Evolutionary conservation across 2,113 vertebrate genomes (phyloP).

Genomic region (Aptenodytes patagonicus): DNA sequence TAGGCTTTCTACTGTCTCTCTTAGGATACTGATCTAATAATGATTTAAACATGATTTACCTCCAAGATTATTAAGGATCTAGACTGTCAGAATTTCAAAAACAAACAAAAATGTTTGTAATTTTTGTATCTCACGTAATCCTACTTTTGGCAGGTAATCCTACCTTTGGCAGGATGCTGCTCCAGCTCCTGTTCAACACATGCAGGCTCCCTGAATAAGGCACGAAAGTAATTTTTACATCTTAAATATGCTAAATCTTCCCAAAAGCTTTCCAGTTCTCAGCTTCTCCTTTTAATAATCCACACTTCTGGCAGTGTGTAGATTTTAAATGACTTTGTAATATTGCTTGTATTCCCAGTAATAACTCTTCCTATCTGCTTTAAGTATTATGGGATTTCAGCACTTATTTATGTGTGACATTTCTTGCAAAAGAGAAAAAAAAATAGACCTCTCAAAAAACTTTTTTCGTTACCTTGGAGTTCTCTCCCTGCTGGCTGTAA

Average conservation of each 20-base stretch:
- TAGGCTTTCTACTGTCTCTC: not conserved
- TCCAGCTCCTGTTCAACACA: not conserved
- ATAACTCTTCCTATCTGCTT: not conserved
- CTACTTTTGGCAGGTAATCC: not conserved
- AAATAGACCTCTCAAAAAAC: not conserved
- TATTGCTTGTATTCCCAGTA: conserved; percentile 11
- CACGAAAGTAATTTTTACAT: conserved; percentile 4
- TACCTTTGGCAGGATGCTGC: not conserved
- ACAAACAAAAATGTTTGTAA: not conserved
- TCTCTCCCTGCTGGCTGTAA: not conserved
- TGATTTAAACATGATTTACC: not conserved
- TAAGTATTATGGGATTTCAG: conserved; percentile 20
- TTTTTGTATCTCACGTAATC: not conserved
- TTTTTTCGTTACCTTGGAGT: not conserved
- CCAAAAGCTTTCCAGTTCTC: conserved; percentile 11
- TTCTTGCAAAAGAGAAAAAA: not conserved
- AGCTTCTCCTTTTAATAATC: conserved; percentile 12
- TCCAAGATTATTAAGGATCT: not conserved
- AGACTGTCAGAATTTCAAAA: not conserved
- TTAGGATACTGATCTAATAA: not conserved
- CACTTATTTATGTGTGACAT: not conserved
- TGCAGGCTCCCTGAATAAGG: not conserved
- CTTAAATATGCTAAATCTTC: conserved; percentile 30
- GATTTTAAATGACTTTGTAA: conserved; percentile 36
- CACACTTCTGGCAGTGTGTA: not conserved